phyloP scores from a whole-genome alignment of 2,888 invertebrate genomes.

The Serripes groenlandicus region DNA sequence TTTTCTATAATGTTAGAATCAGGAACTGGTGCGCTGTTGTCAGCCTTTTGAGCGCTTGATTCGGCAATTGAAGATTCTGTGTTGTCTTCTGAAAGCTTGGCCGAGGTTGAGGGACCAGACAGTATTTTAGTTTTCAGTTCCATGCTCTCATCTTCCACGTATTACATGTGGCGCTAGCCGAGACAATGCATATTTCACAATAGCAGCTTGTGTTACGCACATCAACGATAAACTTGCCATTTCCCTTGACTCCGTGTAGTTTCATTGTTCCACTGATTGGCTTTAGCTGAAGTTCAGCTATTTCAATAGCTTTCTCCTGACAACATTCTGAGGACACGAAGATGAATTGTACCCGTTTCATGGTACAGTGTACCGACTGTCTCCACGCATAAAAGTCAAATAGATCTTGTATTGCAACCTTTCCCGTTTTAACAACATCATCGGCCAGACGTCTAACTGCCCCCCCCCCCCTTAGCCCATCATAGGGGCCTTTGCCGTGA shows the following conservation, averaged over 20 bases:
- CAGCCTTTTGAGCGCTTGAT: too few species aligned
- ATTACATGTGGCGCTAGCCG: too few species aligned
- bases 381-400: constrained; percentile 41
- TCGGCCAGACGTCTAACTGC: constrained; percentile 45
- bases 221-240: not conserved
- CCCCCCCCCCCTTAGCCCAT: constrained; percentile 49
- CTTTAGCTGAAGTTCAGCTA: not conserved
- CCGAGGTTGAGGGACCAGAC: too few species aligned
- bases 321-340: constrained; percentile 10
- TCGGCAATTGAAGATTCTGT: too few species aligned
- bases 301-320: not conserved
- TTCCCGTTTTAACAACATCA: constrained; percentile 13
- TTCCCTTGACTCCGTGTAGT: constrained; percentile 37
- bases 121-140: too few species aligned
- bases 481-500: constrained; percentile 54
- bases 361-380: constrained; percentile 28
- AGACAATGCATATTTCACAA: constrained; percentile 20
- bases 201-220: constrained; percentile 29
- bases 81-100: too few species aligned
- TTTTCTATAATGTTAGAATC: too few species aligned
- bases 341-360: constrained; percentile 4
- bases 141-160: too few species aligned
- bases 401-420: constrained; percentile 21
- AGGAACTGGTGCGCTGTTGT: too few species aligned
- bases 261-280: constrained; percentile 55